Percentiles rank a stretch among this genome's conserved stretches.
phyloP scores from a whole-genome alignment of 2,113 vertebrate genomes.

The Tringa solitaria region DNA sequence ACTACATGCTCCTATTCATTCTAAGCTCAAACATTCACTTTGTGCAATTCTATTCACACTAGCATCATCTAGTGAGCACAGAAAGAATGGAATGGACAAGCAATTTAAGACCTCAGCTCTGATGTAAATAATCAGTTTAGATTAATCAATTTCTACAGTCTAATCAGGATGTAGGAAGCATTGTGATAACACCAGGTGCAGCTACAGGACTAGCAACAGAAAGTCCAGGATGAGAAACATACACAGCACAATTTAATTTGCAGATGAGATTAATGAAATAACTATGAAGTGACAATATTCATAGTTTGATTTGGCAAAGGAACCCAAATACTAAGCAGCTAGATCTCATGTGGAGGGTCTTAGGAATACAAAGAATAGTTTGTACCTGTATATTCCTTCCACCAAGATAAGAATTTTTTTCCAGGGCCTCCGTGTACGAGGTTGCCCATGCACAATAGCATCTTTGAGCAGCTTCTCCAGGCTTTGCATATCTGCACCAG shows the following conservation, averaged over 20 bases:
- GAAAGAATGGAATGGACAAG: slow-evolving; percentile 14
- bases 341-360: neutral
- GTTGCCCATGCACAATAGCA: slow-evolving; percentile 94
- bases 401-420: slow-evolving; percentile 98
- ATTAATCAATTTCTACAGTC: neutral
- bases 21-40: neutral
- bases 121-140: neutral
- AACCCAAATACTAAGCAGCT: neutral
- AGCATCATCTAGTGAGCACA: neutral
- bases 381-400: slow-evolving; percentile 97
- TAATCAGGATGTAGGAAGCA: neutral
- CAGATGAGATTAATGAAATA: neutral
- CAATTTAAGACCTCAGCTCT: slow-evolving; percentile 7
- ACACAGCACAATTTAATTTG: neutral
- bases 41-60: neutral
- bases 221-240: slow-evolving; percentile 6
- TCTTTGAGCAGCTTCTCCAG: slow-evolving; percentile 96
- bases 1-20: neutral
- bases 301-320: neutral
- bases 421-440: slow-evolving; percentile 94
- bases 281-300: neutral
- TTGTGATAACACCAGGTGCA: neutral
- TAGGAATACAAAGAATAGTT: slow-evolving; percentile 25
- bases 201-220: neutral
- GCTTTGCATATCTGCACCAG: slow-evolving; percentile 92